Percentiles rank a stretch among this genome's conserved stretches.
phyloP scores from a whole-genome alignment of 2,113 vertebrate species.

The Callaeas wilsoni region DNA sequence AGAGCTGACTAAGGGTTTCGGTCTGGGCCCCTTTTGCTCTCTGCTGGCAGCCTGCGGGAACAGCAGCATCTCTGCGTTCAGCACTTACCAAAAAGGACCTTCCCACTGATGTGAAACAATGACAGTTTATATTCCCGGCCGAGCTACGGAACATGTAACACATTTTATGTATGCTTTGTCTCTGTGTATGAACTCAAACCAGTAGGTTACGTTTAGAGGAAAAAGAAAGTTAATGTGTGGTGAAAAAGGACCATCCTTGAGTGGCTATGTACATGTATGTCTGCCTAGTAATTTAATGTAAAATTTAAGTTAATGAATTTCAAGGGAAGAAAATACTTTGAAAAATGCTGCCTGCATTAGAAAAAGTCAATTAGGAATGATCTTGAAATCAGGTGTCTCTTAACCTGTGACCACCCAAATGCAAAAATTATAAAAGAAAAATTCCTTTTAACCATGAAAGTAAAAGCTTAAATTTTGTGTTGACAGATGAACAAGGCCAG shows the following conservation, averaged over 20 bases:
- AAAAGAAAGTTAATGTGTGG: not conserved
- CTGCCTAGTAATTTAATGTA: not conserved
- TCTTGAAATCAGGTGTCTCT: not conserved
- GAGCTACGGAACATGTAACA: fast-evolving
- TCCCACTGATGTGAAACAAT: not conserved
- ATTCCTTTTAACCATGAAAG: not conserved
- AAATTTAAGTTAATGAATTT: not conserved
- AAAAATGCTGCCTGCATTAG: not conserved
- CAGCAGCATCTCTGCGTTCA: not conserved
- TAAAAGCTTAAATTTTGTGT: not conserved
- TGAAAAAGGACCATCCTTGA: not conserved
- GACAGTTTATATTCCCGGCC: not conserved
- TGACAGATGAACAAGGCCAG: not conserved
- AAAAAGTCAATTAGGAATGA: not conserved
- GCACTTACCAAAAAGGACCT: not conserved
- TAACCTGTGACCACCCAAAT: not conserved
- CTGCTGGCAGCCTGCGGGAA: conserved; percentile 21
- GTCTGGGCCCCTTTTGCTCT: conserved; percentile 12
- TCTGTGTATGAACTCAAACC: not conserved
- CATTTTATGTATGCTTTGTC: not conserved
- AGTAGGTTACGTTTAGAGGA: not conserved
- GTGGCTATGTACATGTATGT: not conserved
- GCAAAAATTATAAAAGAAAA: not conserved
- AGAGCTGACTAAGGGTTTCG: not conserved
- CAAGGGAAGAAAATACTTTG: not conserved